Base-by-base conservation (phyloP, 1,140 invertebrate genomes). In the Lineus longissimus region DNA sequence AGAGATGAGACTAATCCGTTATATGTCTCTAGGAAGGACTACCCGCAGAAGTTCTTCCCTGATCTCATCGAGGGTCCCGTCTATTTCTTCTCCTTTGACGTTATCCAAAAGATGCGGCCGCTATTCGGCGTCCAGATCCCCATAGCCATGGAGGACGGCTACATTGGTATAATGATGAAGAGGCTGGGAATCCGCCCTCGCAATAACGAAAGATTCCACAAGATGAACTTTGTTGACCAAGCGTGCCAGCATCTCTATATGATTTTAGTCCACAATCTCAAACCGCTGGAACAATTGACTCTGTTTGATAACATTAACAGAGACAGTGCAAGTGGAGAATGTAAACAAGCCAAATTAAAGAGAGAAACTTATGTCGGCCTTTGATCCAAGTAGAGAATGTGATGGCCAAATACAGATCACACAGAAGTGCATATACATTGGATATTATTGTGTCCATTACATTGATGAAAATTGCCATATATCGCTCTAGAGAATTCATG, bases 121-220 rank as follows among this genome's bases (percentile, higher is more conserved):
- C 29, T 33, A 36, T 33, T 33, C 17, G 1, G n/a, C 2, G 23
- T 23, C 11, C 23, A 30, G 17, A 13, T 31, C 9, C 29, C 19
- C 2, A 31, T 59, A 33, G 29, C 57, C 19, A 59, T 59, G 57
- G 57, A 59, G 36, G 57, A 59, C 25, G 57, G 23, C 2, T 59
- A 33, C 31, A 59, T 59, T 41, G 57, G 57, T 17, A 19, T 59
- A 17, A 27, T 59, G n/a, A 31, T 31, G 23, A 25, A 33, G n/a
- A 31, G 31, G 36, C 23, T 30, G n/a, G 30, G 9, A 2, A 41
- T 59, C 2, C 13, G 23, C 11, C 57, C 57, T 4, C 22, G 9
- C 25, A 27, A 59, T 36, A 59, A 59, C 36, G 57, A 59, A 36
- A 30, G 36, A 23, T 59, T 59, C 23, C 15, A n/a, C 31, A 22